These are phyloP conservation scores for Arnoldichthys spilopterus DNA, from an alignment of 2,797 vertebrate genomes.

Conservation along the genomic window DNA sequence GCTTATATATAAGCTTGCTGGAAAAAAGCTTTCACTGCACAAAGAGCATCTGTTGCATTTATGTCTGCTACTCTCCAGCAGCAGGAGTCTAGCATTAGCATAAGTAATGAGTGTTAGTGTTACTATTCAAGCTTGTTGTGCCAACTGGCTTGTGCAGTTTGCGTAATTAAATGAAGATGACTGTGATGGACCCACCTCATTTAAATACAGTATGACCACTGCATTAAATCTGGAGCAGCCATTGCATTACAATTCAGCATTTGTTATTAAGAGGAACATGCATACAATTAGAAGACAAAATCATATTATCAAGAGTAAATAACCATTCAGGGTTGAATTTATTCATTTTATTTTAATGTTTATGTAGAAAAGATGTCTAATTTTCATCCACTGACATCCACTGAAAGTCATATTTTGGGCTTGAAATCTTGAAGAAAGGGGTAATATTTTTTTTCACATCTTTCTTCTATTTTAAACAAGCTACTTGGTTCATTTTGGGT, in stretches of 20 bases:
- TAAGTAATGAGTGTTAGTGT: constrained; percentile 21
- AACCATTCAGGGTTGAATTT: no score
- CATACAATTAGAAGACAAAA: not conserved
- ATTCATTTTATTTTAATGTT: no score
- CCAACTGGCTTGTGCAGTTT: constrained; percentile 18
- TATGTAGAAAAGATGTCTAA: not conserved
- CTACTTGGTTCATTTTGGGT: no score
- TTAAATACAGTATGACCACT: constrained; percentile 11
- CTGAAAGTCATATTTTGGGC: not conserved
- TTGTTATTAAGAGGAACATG: not conserved
- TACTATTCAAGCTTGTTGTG: constrained; percentile 3
- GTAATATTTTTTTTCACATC: no score
- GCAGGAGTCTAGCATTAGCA: constrained; percentile 18
- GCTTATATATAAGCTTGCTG: not conserved
- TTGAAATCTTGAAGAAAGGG: not conserved
- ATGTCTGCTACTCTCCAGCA: not conserved
- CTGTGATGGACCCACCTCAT: constrained; percentile 2
- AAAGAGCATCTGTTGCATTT: constrained; percentile 19
- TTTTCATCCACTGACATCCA: not conserved
- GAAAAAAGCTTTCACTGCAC: not conserved
- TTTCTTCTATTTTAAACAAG: no score
- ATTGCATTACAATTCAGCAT: not conserved
- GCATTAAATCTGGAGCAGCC: constrained; percentile 1
- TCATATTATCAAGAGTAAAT: no score
- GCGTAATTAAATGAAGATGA: constrained; percentile 16